Percentiles rank a stretch among this genome's conserved stretches.
Evolutionary conservation across 64 coral and sea anemone species (phyloP).

Genomic region (Dendrophyllia cribrosa): DNA sequence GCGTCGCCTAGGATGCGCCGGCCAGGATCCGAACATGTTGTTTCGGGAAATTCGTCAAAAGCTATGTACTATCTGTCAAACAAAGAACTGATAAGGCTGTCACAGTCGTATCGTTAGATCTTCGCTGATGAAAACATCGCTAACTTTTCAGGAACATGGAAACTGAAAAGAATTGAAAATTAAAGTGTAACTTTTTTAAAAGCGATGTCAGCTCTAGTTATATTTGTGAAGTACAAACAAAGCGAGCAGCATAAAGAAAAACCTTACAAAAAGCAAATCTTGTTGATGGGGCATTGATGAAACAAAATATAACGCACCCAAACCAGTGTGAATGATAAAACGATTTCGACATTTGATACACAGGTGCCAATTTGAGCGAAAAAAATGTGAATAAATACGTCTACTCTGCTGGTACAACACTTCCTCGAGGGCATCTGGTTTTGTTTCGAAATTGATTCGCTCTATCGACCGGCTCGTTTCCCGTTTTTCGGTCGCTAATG

Average conservation of each 20-base stretch:
- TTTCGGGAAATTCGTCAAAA: background rate
- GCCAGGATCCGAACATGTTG: background rate
- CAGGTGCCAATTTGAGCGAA: background rate
- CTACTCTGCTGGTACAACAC: background rate
- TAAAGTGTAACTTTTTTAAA: background rate
- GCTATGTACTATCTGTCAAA: too few species aligned
- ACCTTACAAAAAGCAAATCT: background rate
- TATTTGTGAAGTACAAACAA: background rate
- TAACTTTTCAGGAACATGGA: too few species aligned
- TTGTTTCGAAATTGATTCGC: background rate
- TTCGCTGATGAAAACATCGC: background rate
- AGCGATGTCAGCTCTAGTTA: background rate
- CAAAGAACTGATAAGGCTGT: background rate
- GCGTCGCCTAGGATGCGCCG: too few species aligned
- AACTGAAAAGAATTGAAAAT: too few species aligned
- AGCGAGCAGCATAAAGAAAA: background rate
- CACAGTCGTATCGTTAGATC: background rate
- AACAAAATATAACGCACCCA: background rate
- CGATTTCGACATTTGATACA: background rate
- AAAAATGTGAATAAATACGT: background rate
- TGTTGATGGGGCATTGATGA: background rate
- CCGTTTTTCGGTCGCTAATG: too few species aligned
- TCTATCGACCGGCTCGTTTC: too few species aligned
- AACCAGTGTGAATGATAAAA: background rate
- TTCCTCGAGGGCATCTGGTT: background rate